phyloP scores from a whole-genome alignment of 2,888 invertebrate species.

The Pachycephus smyrnensis region DNA sequence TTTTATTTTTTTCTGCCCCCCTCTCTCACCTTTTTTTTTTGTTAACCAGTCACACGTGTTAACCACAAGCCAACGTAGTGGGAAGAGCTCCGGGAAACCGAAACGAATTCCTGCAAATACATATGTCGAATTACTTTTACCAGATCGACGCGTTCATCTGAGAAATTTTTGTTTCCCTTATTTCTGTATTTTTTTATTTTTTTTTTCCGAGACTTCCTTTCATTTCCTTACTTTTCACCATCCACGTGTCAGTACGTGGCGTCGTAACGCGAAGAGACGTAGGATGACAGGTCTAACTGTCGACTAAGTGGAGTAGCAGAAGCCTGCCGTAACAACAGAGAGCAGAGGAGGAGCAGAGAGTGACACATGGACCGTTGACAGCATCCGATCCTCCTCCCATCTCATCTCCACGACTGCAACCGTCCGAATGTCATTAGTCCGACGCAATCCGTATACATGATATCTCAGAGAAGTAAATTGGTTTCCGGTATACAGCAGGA shows the following conservation, averaged over 20 bases:
- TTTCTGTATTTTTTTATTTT: constrained; percentile 17
- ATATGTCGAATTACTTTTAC: neutral
- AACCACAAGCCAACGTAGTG: neutral
- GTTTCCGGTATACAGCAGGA: neutral
- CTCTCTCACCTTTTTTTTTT: constrained; percentile 13
- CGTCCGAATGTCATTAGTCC: constrained; percentile 6
- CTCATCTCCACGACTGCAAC: constrained; percentile 12
- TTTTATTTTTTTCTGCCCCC: constrained; percentile 17
- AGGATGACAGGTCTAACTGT: constrained; percentile 30
- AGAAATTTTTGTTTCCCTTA: neutral
- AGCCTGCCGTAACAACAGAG: constrained; percentile 12
- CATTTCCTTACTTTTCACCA: neutral
- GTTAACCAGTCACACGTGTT: neutral
- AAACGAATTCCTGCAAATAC: neutral
- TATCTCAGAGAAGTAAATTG: neutral
- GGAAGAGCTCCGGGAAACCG: neutral
- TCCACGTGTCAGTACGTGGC: neutral
- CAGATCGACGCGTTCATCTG: neutral
- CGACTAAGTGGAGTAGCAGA: constrained; percentile 27
- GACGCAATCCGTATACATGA: neutral
- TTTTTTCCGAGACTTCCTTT: constrained; percentile 7
- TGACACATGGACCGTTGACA: constrained; percentile 22
- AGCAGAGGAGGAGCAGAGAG: constrained; percentile 3
- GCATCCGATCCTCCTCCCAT: constrained; percentile 19
- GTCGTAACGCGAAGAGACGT: constrained; percentile 22